Percentiles rank a stretch among this genome's conserved stretches.
These are phyloP conservation scores for Lycaon pictus DNA, from an alignment of 2,113 vertebrate genomes.

Conservation along the genomic window DNA sequence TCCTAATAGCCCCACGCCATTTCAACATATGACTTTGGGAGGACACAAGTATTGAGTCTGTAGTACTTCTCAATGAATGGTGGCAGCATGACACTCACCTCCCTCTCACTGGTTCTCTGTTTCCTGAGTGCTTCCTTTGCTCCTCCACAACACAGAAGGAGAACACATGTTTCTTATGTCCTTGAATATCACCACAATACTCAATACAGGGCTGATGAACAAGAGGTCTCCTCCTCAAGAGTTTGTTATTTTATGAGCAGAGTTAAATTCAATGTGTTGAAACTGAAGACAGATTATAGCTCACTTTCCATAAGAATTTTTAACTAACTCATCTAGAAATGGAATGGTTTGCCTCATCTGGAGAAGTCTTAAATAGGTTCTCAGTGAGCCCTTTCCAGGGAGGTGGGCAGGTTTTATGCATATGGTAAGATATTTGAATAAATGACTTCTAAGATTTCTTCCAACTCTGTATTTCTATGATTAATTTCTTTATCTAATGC, in stretches of 20 bases:
- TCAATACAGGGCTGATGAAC: not conserved
- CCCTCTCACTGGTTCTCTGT: not conserved
- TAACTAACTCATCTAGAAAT: not conserved
- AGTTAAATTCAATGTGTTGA: not conserved
- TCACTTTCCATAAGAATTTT: not conserved
- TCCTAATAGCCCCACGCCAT: not conserved
- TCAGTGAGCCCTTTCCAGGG: not conserved
- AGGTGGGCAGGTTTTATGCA: not conserved
- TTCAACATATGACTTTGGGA: not conserved
- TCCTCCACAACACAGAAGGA: not conserved
- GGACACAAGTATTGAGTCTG: not conserved
- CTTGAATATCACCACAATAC: not conserved
- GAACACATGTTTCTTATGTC: not conserved
- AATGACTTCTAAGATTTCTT: not conserved
- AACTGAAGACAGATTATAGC: not conserved
- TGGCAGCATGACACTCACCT: rapidly evolving
- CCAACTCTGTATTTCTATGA: not conserved
- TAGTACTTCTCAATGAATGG: not conserved
- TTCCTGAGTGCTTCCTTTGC: not conserved
- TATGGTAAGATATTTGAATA: not conserved
- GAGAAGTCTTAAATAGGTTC: not conserved
- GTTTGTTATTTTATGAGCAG: not conserved
- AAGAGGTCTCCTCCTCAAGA: not conserved
- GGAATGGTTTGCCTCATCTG: not conserved
- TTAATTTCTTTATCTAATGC: not conserved